Evolutionary conservation across 2,113 vertebrate genomes (phyloP).

Genomic region (Casuarius casuarius): DNA sequence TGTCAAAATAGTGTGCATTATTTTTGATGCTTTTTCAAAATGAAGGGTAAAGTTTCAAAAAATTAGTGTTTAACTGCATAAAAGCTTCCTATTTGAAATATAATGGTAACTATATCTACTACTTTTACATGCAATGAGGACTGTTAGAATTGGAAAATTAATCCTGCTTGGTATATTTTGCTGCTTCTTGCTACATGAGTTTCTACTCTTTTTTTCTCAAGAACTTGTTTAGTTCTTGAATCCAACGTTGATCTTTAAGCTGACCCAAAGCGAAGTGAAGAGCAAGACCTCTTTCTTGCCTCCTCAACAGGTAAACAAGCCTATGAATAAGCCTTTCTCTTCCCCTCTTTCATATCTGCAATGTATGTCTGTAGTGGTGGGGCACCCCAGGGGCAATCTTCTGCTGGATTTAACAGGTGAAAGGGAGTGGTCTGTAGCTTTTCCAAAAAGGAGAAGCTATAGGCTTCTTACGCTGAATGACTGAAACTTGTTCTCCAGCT

Average conservation of each 20-base stretch:
- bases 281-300: not conserved
- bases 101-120: not conserved
- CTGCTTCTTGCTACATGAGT: not conserved
- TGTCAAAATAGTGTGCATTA: not conserved
- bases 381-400: not conserved
- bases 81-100: not conserved
- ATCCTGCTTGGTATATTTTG: not conserved
- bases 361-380: not conserved
- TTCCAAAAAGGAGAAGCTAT: not conserved
- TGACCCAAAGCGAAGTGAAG: not conserved
- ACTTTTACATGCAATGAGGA: not conserved
- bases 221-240: not conserved
- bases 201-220: not conserved
- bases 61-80: not conserved
- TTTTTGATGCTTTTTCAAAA: not conserved
- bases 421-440: not conserved
- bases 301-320: not conserved
- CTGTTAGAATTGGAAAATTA: not conserved
- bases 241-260: not conserved
- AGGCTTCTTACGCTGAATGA: not conserved
- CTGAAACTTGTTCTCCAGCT: rapidly evolving
- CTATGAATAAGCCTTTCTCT: not conserved
- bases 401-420: rapidly evolving
- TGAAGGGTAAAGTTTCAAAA: not conserved
- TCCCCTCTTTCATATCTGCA: rapidly evolving